Evolutionary conservation across 2,888 invertebrate genomes (phyloP), one percentile per base, ranked within the genome.

Genomic region (Ochropacha duplaris): DNA sequence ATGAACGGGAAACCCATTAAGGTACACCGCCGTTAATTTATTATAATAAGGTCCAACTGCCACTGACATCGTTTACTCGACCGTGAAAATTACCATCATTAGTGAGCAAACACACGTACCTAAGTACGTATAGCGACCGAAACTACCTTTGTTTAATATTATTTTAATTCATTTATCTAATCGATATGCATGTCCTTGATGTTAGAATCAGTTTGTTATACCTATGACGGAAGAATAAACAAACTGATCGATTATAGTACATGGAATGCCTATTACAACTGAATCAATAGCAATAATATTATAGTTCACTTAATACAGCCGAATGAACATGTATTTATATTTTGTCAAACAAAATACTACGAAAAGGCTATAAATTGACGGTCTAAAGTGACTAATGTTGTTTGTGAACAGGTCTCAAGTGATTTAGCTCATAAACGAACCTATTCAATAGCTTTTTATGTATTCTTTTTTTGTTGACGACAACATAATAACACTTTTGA

Each of bases 1-100:
- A 90, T 74, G 78, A 76, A 74, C 80, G 79, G 78, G 74, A 80
- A 78, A 74, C 74, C 87, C 86, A 89, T 90, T 89, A 88, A 83
- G 84, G 83, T 76, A 72, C 78, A 76, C 82, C 81, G 83, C 79
- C 84, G 84, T 89, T 90, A 88, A 88, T 90, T 89, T 88, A 89
- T 90, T 89, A 84, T 89, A 89, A 90, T 89, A 88, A 88, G 87
- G 83, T 80, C 85, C 90, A 90, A 89, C 90, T 85, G 90, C 83
- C 87, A 84, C 77, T 44, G 44, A 19, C 83, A 76, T 83, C 73
- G 80, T 69, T 86, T 76, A 80, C 81, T 86, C 87, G 83, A 87
- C 87, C 86, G 82, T 88, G 85, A 88, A 90, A 89, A 88, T 87
- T 86, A 89, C 88, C 84, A 87, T 89, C 86, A 89, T 87, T 87